Percentiles rank a stretch among this genome's conserved stretches.
Evolutionary conservation across 2,797 vertebrate genomes (phyloP).

Genomic region (Gadopsis bispinosus): DNA sequence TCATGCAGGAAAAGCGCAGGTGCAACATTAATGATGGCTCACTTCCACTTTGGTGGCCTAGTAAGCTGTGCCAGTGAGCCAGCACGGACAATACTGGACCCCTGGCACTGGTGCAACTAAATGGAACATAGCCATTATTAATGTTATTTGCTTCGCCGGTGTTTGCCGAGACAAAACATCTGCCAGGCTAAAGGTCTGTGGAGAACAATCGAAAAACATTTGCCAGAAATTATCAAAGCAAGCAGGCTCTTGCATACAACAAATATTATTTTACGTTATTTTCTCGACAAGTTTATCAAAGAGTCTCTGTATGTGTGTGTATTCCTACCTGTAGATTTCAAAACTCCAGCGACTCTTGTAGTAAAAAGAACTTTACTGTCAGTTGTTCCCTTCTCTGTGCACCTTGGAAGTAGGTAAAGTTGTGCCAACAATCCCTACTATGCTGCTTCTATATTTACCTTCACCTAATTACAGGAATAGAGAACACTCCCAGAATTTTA

Average conservation of each 20-base stretch:
- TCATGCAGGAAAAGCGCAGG: constrained; percentile 8
- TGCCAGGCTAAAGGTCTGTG: constrained; percentile 16
- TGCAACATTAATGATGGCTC: constrained; percentile 28
- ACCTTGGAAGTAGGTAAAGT: not conserved
- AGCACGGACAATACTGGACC: not conserved
- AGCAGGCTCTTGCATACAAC: not conserved
- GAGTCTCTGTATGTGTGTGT: not conserved
- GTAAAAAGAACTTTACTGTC: not conserved
- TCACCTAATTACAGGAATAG: not conserved
- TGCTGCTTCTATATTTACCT: not conserved
- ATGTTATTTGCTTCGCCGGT: constrained; percentile 38
- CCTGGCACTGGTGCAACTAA: constrained; percentile 15
- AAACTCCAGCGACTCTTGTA: not conserved
- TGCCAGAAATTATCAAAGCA: not conserved
- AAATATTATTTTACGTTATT: not conserved
- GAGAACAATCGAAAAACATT: not conserved
- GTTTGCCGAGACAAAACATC: constrained; percentile 18
- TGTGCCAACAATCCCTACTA: not conserved
- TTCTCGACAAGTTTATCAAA: not conserved
- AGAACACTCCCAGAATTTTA: not conserved
- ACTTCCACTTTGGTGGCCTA: constrained; percentile 14
- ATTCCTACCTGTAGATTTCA: not conserved
- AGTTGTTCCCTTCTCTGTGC: no score
- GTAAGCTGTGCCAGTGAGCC: constrained; percentile 13
- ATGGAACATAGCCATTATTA: constrained; percentile 40